Conservation (phyloP, 1,140 invertebrate genomes). For the Cydia fagiglandana region DNA sequence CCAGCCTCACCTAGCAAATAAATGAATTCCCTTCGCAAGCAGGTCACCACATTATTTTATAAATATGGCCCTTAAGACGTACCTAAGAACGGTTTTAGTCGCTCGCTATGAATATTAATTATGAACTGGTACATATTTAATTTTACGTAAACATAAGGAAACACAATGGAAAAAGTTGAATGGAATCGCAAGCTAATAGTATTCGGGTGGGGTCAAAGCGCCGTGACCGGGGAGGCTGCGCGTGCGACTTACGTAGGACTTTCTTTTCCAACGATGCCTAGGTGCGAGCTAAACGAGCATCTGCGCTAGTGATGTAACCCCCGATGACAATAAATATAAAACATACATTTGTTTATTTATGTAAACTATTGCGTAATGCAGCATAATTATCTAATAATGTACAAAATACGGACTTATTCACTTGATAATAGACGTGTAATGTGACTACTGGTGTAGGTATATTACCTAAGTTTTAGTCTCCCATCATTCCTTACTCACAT, state of each 20-base stretch:
- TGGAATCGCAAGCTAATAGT: slow-evolving; percentile 19
- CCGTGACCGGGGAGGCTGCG: slow-evolving; percentile 34
- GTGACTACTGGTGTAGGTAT: not conserved
- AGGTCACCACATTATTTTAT: too few relatives aligned
- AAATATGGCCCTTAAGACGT: too few relatives aligned
- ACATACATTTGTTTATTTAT: slow-evolving; percentile 4
- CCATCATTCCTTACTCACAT: not conserved
- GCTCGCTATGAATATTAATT: too few relatives aligned
- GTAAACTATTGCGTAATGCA: not conserved
- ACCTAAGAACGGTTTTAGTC: too few relatives aligned
- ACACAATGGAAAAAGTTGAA: slow-evolving; percentile 25
- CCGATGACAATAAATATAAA: slow-evolving; percentile 4
- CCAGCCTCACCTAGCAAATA: too few relatives aligned
- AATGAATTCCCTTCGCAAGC: too few relatives aligned
- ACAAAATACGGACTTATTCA: not conserved
- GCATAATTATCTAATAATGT: not conserved
- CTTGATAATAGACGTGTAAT: not conserved
- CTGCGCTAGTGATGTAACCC: not conserved
- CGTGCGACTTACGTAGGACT: slow-evolving; percentile 45
- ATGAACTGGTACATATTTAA: not conserved
- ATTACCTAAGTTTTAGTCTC: slow-evolving; percentile 2
- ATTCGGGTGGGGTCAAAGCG: slow-evolving; percentile 40
- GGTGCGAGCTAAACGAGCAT: not conserved
- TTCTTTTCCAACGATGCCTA: slow-evolving; percentile 58
- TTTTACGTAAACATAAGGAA: not conserved